Evolutionary conservation across 2,113 vertebrate species (phyloP).

Genomic region (Elgaria multicarinata): DNA sequence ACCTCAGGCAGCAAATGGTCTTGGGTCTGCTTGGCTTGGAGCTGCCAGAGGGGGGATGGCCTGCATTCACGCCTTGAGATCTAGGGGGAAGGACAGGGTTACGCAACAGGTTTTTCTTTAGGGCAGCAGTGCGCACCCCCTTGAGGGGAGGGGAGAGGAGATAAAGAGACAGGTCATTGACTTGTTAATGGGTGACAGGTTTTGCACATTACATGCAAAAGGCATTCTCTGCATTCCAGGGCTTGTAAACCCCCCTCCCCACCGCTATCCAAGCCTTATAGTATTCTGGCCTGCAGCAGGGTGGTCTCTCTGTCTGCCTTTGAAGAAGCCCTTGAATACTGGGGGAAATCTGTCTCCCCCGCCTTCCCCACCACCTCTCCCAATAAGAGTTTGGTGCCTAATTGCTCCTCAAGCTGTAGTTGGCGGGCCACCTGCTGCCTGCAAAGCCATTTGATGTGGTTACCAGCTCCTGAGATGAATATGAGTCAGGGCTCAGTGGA

Average conservation of each 20-base stretch:
- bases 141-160: conserved; percentile 2
- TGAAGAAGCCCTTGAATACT: background rate
- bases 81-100: background rate
- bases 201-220: conserved; percentile 3
- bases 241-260: background rate
- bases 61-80: fast-evolving
- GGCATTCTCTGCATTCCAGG: conserved; percentile 24
- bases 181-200: conserved; percentile 9
- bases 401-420: conserved; percentile 17
- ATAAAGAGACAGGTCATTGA: background rate
- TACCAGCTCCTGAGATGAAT: background rate
- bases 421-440: conserved; percentile 15
- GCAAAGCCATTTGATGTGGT: conserved; percentile 26
- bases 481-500: background rate
- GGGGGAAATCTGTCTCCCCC: background rate
- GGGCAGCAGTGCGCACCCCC: background rate
- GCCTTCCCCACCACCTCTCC: no score
- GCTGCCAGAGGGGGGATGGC: background rate
- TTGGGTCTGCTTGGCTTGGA: background rate
- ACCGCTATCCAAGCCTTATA: background rate
- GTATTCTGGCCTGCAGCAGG: background rate
- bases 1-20: no score
- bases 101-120: conserved; percentile 13
- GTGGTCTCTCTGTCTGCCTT: background rate
- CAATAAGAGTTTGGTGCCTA: background rate